These are phyloP conservation scores for Drosophila barbarae DNA, from an alignment of 2,888 invertebrate genomes.

Conservation along the genomic window DNA sequence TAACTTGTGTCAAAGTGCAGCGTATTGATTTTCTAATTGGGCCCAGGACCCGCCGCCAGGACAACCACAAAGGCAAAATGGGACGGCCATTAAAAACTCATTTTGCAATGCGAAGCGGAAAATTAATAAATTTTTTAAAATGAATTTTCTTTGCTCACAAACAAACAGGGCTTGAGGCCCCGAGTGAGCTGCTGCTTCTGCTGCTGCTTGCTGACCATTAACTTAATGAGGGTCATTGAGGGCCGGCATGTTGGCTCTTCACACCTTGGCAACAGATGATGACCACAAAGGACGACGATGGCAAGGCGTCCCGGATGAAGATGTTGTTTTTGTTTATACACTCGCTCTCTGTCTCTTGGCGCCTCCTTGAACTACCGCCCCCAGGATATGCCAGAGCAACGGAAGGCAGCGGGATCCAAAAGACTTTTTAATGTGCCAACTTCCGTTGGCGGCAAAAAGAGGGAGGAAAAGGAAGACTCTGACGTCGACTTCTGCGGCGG, in stretches of 20 bases:
- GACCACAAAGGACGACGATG: constrained; percentile 19
- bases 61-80: constrained; percentile 39
- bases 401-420: constrained; percentile 28
- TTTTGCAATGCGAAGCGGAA: constrained; percentile 49
- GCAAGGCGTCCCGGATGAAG: constrained; percentile 29
- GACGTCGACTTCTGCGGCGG: constrained; percentile 46
- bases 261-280: constrained; percentile 56
- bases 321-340: constrained; percentile 54
- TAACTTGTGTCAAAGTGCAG: constrained; percentile 68
- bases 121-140: constrained; percentile 54
- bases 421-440: constrained; percentile 58
- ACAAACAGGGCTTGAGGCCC: constrained; percentile 22
- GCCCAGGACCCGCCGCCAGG: constrained; percentile 6
- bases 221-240: constrained; percentile 71
- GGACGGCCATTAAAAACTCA: constrained; percentile 48
- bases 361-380: constrained; percentile 18
- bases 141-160: constrained; percentile 43
- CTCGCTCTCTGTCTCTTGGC: not conserved
- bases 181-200: not conserved
- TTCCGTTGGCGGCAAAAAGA: constrained; percentile 40
- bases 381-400: constrained; percentile 18
- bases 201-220: constrained; percentile 57
- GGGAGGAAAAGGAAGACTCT: constrained; percentile 25
- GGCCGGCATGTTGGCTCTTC: constrained; percentile 57
- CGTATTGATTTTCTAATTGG: constrained; percentile 71